Percentiles rank a stretch among this genome's conserved stretches.
Evolutionary conservation across 1,140 invertebrate species (phyloP).

Genomic region (Scaptodrosophila lebanonensis): DNA sequence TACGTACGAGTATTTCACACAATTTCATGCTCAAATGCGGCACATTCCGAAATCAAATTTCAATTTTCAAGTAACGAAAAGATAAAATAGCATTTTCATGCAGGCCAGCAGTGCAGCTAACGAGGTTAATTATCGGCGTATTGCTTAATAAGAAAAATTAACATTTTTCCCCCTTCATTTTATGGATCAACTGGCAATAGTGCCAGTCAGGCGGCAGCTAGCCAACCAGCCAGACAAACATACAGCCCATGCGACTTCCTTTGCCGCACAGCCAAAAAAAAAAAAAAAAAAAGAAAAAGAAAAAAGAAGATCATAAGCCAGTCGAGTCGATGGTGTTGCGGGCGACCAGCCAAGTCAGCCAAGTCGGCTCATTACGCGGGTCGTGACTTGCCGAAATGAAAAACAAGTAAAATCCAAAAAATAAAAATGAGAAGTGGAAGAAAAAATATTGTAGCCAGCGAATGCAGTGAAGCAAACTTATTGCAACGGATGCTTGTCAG

Average conservation of each 20-base stretch:
- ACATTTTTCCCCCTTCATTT: constrained; percentile 41
- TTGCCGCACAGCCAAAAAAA: constrained; percentile 38
- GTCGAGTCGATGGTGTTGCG: constrained; percentile 15
- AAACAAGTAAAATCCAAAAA: constrained; percentile 61
- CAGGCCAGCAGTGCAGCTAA: constrained; percentile 27
- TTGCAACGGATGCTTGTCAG: constrained; percentile 46
- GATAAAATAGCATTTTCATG: constrained; percentile 51
- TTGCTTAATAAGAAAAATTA: constrained; percentile 69
- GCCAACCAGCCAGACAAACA: constrained; percentile 9
- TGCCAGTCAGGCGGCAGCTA: constrained; percentile 13
- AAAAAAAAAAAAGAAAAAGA: not conserved
- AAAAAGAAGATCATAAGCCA: constrained; percentile 46
- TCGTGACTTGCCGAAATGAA: constrained; percentile 74
- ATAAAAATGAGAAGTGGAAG: not conserved
- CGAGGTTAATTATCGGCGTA: constrained; percentile 66
- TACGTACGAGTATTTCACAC: not conserved
- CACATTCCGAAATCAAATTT: constrained; percentile 56
- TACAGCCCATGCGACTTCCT: constrained; percentile 52
- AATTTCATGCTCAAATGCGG: constrained; percentile 15
- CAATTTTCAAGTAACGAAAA: constrained; percentile 35
- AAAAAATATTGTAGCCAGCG: not conserved
- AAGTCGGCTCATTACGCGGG: constrained; percentile 65
- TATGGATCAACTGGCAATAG: constrained; percentile 16
- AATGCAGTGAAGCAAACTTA: constrained; percentile 12
- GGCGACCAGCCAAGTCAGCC: not conserved